phyloP scores from a whole-genome alignment of 64 coral and sea anemone species.

The Stylophora pistillata region DNA sequence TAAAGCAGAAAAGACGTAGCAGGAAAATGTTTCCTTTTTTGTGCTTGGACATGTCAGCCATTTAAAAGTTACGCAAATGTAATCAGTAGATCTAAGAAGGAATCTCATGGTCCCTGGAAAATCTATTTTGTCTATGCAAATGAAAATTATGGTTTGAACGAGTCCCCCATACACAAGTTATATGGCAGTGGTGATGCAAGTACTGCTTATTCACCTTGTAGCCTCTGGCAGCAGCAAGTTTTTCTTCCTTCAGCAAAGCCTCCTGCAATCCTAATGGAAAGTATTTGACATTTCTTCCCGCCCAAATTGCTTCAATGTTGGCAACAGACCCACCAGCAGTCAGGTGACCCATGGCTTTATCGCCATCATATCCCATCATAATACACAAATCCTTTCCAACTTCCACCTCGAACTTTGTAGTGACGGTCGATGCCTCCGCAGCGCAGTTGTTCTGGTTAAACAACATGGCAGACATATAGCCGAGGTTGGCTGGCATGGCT shows the following conservation, averaged over 20 bases:
- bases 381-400: constrained; percentile 68
- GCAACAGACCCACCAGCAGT: constrained; percentile 55
- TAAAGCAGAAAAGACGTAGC: not conserved
- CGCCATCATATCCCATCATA: constrained; percentile 76
- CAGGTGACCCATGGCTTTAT: constrained; percentile 37
- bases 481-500: constrained; percentile 57
- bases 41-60: too few relatives aligned
- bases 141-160: too few relatives aligned
- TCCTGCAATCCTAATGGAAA: constrained; percentile 70
- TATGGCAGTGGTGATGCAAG: too few relatives aligned
- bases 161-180: too few relatives aligned
- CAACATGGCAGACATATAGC: constrained; percentile 73
- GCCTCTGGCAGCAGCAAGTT: constrained; percentile 37
- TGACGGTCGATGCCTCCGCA: constrained; percentile 56
- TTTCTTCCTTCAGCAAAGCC: constrained; percentile 47
- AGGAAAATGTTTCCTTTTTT: not conserved
- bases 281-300: constrained; percentile 73
- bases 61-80: too few relatives aligned
- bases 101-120: too few relatives aligned
- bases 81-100: too few relatives aligned
- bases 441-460: constrained; percentile 84
- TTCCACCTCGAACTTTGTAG: constrained; percentile 65
- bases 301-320: constrained; percentile 83
- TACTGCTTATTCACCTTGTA: constrained; percentile 39
- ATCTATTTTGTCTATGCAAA: too few relatives aligned